These are phyloP conservation scores for Parelbella ahira DNA, from an alignment of 2,888 invertebrate species.

Conservation along the genomic window DNA sequence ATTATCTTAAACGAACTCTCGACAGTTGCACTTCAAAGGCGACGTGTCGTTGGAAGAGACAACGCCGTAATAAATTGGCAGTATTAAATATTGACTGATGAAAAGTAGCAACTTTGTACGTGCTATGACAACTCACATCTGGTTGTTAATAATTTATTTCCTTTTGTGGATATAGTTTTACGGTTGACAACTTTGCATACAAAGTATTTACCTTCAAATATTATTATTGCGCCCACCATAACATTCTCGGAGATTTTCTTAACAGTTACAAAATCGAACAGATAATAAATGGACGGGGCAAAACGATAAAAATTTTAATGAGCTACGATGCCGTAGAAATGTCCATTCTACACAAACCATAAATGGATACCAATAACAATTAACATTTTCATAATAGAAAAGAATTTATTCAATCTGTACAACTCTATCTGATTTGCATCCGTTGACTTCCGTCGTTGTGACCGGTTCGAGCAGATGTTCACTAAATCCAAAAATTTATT, in stretches of 20 bases:
- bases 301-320: slow-evolving; percentile 4
- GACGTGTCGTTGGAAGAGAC: slow-evolving; percentile 25
- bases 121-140: slow-evolving; percentile 3
- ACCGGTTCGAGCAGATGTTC: slow-evolving; percentile 21
- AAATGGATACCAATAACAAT: slow-evolving; percentile 10
- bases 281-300: no score
- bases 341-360: slow-evolving; percentile 7
- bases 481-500: slow-evolving; percentile 22
- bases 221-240: no score
- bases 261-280: no score
- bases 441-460: slow-evolving; percentile 16
- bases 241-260: no score
- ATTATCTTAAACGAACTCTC: slow-evolving; percentile 49
- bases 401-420: slow-evolving; percentile 11
- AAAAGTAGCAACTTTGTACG: slow-evolving; percentile 32
- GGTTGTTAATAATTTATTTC: slow-evolving; percentile 7
- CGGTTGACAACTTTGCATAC: slow-evolving; percentile 1
- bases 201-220: no score
- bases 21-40: slow-evolving; percentile 49
- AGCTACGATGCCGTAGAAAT: neutral
- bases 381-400: slow-evolving; percentile 18
- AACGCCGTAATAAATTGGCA: slow-evolving; percentile 38
- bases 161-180: slow-evolving; percentile 9
- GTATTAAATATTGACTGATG: slow-evolving; percentile 41
- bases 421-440: slow-evolving; percentile 17